Evolutionary conservation across 2,888 invertebrate genomes (phyloP).

Genomic region (Sarcophaga carnaria): DNA sequence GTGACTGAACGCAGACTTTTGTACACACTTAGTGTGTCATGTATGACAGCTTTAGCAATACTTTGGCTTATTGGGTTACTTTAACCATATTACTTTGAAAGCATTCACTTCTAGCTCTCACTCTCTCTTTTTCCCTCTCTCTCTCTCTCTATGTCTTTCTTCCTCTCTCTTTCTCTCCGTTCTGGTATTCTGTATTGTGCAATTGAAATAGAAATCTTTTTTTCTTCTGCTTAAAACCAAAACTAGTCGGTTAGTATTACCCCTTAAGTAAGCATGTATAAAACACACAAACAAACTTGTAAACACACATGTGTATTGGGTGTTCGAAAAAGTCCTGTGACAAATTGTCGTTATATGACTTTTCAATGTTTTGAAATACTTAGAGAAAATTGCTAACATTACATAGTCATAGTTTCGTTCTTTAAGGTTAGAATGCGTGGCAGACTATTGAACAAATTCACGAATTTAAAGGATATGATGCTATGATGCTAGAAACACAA

Average conservation of each 20-base stretch:
- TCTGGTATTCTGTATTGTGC: constrained; percentile 4
- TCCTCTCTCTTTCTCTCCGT: not conserved
- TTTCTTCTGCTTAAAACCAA: constrained; percentile 45
- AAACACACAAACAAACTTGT: not conserved
- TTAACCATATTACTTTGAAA: not conserved
- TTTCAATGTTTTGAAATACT: too few species aligned
- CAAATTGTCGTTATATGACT: too few species aligned
- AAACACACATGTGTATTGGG: not conserved
- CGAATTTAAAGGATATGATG: too few species aligned
- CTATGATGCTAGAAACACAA: too few species aligned
- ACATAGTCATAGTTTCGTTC: too few species aligned
- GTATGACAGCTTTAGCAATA: not conserved
- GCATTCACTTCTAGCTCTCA: not conserved
- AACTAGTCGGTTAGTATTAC: constrained; percentile 50
- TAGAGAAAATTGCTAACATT: too few species aligned
- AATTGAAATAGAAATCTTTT: constrained; percentile 56
- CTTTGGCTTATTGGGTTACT: constrained; percentile 21
- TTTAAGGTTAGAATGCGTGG: too few species aligned
- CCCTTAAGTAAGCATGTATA: not conserved
- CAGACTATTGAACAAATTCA: too few species aligned
- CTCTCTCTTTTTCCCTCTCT: not conserved
- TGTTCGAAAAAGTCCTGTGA: too few species aligned
- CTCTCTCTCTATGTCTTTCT: not conserved
- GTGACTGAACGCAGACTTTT: too few species aligned
- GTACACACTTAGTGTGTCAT: too few species aligned